These are phyloP conservation scores for Oppia nitens DNA, from an alignment of 1,140 invertebrate genomes.

Conservation along the genomic window DNA sequence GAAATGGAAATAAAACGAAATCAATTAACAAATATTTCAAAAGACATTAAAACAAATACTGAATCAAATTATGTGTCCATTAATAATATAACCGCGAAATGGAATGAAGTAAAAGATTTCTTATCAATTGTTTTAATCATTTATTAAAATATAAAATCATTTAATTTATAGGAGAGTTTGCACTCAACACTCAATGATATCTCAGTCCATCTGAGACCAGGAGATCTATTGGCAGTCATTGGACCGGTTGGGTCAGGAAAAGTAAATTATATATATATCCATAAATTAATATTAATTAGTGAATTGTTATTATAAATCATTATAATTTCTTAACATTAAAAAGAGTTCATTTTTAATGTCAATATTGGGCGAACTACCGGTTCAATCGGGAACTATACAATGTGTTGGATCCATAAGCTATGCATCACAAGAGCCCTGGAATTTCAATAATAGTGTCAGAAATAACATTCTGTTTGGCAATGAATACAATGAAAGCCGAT, in stretches of 20 bases:
- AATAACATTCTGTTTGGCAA: slow-evolving; percentile 76
- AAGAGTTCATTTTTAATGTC: too few relatives aligned
- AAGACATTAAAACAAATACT: slow-evolving; percentile 4
- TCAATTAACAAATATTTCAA: background rate
- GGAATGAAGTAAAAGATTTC: slow-evolving; percentile 25
- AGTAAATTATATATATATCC: too few relatives aligned
- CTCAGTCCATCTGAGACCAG: slow-evolving; percentile 17
- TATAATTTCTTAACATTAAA: too few relatives aligned
- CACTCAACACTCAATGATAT: slow-evolving; percentile 17
- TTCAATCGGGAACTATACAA: too few relatives aligned
- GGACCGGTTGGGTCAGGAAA: slow-evolving; percentile 46
- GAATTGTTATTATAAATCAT: too few relatives aligned
- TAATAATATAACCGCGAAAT: slow-evolving; percentile 25
- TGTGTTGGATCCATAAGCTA: too few relatives aligned
- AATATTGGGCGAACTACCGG: too few relatives aligned
- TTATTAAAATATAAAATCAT: slow-evolving; percentile 22
- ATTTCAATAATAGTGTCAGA: slow-evolving; percentile 39
- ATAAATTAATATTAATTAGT: too few relatives aligned
- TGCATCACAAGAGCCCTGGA: too few relatives aligned
- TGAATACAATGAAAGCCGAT: slow-evolving; percentile 45
- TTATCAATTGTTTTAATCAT: slow-evolving; percentile 49
- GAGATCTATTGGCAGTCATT: slow-evolving; percentile 46
- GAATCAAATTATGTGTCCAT: background rate
- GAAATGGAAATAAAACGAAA: background rate
- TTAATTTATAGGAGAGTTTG: background rate